These are phyloP conservation scores for Leptatherina wallacei DNA, from an alignment of 2,797 vertebrate species.

Conservation along the genomic window DNA sequence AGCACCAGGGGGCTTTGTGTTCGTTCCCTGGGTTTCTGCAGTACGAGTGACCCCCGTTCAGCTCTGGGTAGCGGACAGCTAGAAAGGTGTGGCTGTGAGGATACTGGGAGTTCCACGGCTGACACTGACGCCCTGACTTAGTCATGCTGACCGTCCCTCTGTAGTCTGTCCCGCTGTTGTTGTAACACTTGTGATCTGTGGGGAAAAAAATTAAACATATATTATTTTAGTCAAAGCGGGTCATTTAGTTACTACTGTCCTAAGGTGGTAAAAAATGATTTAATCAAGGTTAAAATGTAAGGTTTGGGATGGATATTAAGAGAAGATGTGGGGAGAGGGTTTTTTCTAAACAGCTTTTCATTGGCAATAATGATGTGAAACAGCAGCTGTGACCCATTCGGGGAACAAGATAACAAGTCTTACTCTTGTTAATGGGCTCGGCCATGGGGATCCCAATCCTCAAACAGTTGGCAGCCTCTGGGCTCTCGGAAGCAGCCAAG, in stretches of 20 bases:
- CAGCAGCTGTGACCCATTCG: neutral
- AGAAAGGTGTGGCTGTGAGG: conserved; percentile 95
- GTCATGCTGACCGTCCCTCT: conserved; percentile 93
- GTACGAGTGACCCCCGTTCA: conserved; percentile 97
- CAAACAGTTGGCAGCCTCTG: conserved; percentile 91
- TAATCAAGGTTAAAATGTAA: neutral
- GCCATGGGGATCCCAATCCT: conserved; percentile 97
- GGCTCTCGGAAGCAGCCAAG: conserved; percentile 91
- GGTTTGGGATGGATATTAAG: neutral
- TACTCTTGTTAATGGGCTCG: conserved; percentile 96
- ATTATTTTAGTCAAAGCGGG: neutral
- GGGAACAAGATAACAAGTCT: conserved; percentile 58
- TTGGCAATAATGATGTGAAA: neutral
- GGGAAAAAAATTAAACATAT: neutral
- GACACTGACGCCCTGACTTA: conserved; percentile 94
- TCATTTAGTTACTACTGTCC: neutral
- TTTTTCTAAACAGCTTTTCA: neutral
- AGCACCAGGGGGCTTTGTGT: conserved; percentile 96
- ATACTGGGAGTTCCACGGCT: conserved; percentile 98
- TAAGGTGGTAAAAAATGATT: neutral
- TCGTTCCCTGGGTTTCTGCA: conserved; percentile 97
- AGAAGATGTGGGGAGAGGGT: neutral
- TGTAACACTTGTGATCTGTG: conserved; percentile 96
- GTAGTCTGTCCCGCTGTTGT: conserved; percentile 92
- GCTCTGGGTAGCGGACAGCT: conserved; percentile 90